Evolutionary conservation across 2,797 vertebrate genomes (phyloP).

Genomic region (Peromyscus nudipes): DNA sequence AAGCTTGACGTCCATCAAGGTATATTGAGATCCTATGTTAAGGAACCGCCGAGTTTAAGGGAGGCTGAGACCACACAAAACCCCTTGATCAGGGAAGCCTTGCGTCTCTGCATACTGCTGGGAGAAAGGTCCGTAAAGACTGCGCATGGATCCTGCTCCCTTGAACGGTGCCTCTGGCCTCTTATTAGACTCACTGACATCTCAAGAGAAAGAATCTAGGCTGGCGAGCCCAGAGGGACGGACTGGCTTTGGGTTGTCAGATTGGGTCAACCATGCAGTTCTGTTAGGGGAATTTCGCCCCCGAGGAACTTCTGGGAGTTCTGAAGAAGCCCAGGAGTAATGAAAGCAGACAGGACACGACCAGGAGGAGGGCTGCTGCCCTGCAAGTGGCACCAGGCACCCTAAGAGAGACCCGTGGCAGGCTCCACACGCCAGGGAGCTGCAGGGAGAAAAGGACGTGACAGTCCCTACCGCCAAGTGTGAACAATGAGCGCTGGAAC

Average conservation of each 20-base stretch:
- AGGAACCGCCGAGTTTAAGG: neutral
- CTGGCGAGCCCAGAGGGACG: slow-evolving; percentile 25
- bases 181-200: neutral
- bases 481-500: neutral
- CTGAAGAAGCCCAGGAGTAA: slow-evolving; percentile 29
- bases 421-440: neutral
- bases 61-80: neutral
- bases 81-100: neutral
- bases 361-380: neutral
- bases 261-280: slow-evolving; percentile 20
- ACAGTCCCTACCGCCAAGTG: neutral
- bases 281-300: neutral
- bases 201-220: slow-evolving; percentile 44
- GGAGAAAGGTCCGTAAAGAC: neutral
- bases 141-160: neutral
- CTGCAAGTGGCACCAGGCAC: neutral
- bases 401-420: neutral
- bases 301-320: neutral
- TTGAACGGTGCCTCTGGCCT: neutral
- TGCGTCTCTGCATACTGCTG: neutral
- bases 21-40: neutral
- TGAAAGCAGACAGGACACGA: neutral
- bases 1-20: neutral
- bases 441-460: neutral
- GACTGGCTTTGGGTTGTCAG: slow-evolving; percentile 57